These are phyloP conservation scores for Fragum sueziense DNA, from an alignment of 2,888 invertebrate genomes.

Conservation along the genomic window DNA sequence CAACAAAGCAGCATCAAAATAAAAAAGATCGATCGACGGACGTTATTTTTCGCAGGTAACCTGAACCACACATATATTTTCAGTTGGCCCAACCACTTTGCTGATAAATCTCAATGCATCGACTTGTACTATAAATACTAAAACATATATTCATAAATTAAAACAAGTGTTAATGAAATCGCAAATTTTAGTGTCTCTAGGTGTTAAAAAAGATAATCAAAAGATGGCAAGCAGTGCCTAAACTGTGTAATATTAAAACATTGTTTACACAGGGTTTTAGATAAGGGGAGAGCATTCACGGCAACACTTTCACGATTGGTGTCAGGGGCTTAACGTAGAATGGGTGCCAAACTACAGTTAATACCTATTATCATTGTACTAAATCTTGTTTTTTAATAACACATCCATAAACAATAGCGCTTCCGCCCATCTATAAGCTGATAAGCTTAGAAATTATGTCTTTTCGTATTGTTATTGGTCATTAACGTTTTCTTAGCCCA, in stretches of 20 bases:
- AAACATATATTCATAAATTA: not conserved
- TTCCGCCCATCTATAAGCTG: not conserved
- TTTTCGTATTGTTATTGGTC: not conserved
- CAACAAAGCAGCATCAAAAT: no score
- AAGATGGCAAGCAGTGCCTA: not conserved
- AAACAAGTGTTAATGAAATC: constrained; percentile 1
- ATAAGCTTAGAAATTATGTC: not conserved
- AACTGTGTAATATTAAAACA: constrained; percentile 22
- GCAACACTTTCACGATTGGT: constrained; percentile 23
- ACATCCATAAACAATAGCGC: constrained; percentile 7
- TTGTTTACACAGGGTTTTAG: constrained; percentile 23
- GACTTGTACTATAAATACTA: not conserved
- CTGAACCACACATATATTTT: no score
- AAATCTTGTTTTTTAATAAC: constrained; percentile 23
- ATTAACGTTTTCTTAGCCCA: no score
- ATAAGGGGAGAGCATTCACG: constrained; percentile 26
- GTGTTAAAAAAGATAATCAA: constrained; percentile 16
- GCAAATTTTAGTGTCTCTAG: constrained; percentile 14
- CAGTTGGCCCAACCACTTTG: no score
- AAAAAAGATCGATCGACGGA: no score
- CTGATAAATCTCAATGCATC: not conserved
- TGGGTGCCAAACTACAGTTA: constrained; percentile 6
- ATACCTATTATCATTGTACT: constrained; percentile 3
- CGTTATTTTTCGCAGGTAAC: no score
- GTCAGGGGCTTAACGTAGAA: constrained; percentile 22